Base-by-base conservation (phyloP, 2,797 vertebrate genomes). In the Caiman crocodilus region DNA sequence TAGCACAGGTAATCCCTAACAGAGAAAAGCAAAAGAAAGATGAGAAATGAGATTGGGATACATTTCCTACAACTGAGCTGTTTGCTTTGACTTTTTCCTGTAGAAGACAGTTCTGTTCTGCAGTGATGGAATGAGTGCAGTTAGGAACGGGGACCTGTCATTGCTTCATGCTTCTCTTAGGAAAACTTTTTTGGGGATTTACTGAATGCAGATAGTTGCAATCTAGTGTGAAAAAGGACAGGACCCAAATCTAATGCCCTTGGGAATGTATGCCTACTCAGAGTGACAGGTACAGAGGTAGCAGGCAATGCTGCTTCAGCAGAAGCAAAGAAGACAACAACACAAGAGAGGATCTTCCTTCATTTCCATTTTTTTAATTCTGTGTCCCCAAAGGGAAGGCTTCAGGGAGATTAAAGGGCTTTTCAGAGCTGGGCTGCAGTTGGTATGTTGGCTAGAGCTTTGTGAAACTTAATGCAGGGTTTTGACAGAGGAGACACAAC, bases 381-480 rank as follows among this genome's bases (percentile, higher is more conserved):
- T 28, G 0, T 82, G 69, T 88, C 82, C 79, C 56, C 76, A 55
- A 79, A 69, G 60, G 79, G 67, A 80, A 80, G 79, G 84, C 93
- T 82, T 4, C 13, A 6, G 35, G 23, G 86, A 87, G 80, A 92
- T 89, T 89, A 86, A 87, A 94, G 89, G 81, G 89, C 30, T 91
- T 76, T 82, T 65, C 84, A 91, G 90, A 85, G 76, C 73, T 71
- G 88, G 11, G 74, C 94, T 88, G 90, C 90, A 30, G 84, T 71
- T 87, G 95, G 92, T 90, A 87, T 90, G 84, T 97, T 96, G 94
- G 94, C 96, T 30, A 75, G 81, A 81, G 93, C 74, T 93, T 5
- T 4, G 0, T 95, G 96, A 97, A 97, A 96, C 90, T 92, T 65
- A 94, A 95, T 7, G 88, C 93, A 14, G 3, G 0, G 56, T 87